These are phyloP conservation scores for Bombycilla garrulus DNA, from an alignment of 2,113 vertebrate species.

Conservation along the genomic window DNA sequence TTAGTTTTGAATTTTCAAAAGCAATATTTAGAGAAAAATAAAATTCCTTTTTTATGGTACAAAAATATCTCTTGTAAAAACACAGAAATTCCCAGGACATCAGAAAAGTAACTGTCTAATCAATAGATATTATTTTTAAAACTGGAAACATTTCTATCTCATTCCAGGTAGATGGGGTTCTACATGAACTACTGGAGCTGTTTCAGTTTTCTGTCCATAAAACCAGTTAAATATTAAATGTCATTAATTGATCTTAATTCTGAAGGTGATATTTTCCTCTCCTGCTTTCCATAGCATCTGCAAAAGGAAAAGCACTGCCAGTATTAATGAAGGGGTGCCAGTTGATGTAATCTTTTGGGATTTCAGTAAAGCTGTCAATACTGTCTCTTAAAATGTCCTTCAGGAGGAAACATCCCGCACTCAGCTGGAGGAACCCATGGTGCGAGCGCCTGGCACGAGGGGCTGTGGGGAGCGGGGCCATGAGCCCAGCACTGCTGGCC, in stretches of 20 bases:
- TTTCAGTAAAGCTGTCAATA: not conserved
- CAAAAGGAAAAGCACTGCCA: not conserved
- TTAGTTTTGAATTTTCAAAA: not conserved
- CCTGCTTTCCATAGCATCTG: not conserved
- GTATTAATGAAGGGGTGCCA: not conserved
- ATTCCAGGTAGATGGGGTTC: not conserved
- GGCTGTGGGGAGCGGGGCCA: too few species aligned
- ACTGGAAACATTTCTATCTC: not conserved
- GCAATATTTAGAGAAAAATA: not conserved
- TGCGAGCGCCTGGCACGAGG: too few species aligned
- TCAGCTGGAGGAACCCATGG: accelerated
- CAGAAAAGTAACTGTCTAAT: not conserved
- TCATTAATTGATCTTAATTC: not conserved
- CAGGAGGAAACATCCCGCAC: accelerated
- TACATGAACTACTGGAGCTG: not conserved
- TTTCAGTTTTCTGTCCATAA: not conserved
- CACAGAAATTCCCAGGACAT: not conserved
- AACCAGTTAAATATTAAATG: not conserved
- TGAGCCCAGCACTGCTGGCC: too few species aligned
- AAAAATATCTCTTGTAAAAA: not conserved
- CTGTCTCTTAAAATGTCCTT: not conserved
- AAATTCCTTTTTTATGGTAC: not conserved
- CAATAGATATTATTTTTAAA: not conserved
- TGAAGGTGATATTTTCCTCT: not conserved
- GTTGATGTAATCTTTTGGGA: not conserved